Percentiles rank a stretch among this genome's conserved stretches.
Evolutionary conservation across 2,113 vertebrate species (phyloP).

Genomic region (Sinocyclocheilus maitianheensis): DNA sequence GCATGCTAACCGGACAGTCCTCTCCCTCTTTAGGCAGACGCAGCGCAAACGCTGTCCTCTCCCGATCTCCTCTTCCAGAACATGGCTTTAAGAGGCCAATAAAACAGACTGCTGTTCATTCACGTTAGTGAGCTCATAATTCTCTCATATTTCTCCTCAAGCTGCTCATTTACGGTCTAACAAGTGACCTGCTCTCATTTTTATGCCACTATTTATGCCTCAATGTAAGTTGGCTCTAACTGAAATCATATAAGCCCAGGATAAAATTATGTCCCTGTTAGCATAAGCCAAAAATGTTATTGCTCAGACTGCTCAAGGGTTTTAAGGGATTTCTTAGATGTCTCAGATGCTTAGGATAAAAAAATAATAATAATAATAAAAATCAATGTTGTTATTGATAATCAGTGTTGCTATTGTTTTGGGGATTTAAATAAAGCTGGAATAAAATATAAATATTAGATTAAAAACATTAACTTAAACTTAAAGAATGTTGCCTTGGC

Average conservation of each 20-base stretch:
- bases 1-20: constrained; percentile 79
- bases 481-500: too few relatives aligned
- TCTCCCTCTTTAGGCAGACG: constrained; percentile 83
- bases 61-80: constrained; percentile 78
- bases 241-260: constrained; percentile 4
- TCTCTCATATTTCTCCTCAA: constrained; percentile 14
- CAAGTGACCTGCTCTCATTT: constrained; percentile 10
- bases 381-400: neutral
- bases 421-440: neutral
- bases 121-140: neutral
- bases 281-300: constrained; percentile 51
- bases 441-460: neutral
- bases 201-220: neutral
- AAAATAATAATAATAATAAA: neutral
- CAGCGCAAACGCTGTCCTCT: constrained; percentile 80
- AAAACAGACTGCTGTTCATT: constrained; percentile 29
- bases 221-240: neutral
- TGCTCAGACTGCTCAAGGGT: neutral
- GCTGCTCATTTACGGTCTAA: neutral
- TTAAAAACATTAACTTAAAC: neutral
- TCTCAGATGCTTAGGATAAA: neutral
- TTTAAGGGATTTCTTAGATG: neutral
- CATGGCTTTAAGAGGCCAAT: constrained; percentile 82
- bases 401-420: neutral
- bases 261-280: constrained; percentile 42